phyloP scores from a whole-genome alignment of 2,888 invertebrate species.

The Tricholauxania praeusta region DNA sequence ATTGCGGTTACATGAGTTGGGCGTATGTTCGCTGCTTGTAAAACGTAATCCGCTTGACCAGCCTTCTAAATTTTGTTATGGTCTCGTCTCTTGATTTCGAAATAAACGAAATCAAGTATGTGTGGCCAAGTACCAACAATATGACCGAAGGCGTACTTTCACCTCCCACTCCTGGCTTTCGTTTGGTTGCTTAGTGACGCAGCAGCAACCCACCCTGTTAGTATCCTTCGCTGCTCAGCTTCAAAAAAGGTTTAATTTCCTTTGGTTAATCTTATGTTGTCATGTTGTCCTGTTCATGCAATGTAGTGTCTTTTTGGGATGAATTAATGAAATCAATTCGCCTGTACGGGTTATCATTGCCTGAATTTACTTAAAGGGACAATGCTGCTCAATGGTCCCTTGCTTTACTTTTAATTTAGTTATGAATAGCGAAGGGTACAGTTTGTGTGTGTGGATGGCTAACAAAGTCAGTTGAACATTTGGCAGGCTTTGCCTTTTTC shows the following conservation, averaged over 20 bases:
- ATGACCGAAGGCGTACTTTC: conserved; percentile 20
- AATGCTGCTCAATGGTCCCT: conserved; percentile 6
- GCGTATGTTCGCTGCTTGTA: conserved; percentile 45
- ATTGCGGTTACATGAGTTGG: conserved; percentile 47
- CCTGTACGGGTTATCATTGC: conserved; percentile 38
- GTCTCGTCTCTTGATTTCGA: not conserved
- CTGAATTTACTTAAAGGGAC: not conserved
- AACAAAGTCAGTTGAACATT: not conserved
- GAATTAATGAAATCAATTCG: conserved; percentile 33
- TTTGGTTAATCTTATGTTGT: conserved; percentile 12
- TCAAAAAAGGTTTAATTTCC: conserved; percentile 22
- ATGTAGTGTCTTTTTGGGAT: conserved; percentile 4
- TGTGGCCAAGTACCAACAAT: conserved; percentile 15
- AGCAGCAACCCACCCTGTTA: not conserved
- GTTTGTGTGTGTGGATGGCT: not conserved
- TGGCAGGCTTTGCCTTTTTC: not conserved
- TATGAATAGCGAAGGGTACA: conserved; percentile 39
- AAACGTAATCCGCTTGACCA: conserved; percentile 45
- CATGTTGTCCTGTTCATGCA: conserved; percentile 20
- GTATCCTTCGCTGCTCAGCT: too few species aligned
- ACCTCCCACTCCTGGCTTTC: conserved; percentile 11
- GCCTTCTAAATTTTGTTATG: conserved; percentile 31
- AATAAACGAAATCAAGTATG: conserved; percentile 27
- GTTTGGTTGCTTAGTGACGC: not conserved
- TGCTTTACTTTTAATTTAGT: conserved; percentile 44